Conservation (phyloP, 2,888 invertebrate genomes). For the Sarcophaga variegata region DNA sequence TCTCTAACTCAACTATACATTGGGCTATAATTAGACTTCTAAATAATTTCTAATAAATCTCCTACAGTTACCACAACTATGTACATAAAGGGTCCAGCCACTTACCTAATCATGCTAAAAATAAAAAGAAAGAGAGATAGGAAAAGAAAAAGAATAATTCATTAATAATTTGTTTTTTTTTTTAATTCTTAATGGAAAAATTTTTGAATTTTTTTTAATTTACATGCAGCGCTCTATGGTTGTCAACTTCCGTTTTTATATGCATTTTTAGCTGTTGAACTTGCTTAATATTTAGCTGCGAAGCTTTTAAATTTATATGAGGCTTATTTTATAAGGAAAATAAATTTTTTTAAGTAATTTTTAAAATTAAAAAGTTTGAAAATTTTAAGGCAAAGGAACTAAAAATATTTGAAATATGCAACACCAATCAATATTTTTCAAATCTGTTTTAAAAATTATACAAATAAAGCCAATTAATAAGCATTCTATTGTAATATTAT, state of each 20-base stretch:
- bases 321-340: too few species aligned
- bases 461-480: too few species aligned
- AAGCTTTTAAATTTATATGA: too few species aligned
- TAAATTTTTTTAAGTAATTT: background rate
- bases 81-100: constrained; percentile 8
- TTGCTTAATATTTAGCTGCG: too few species aligned
- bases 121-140: constrained; percentile 36
- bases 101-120: constrained; percentile 56
- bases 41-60: background rate
- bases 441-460: too few species aligned
- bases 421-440: too few species aligned
- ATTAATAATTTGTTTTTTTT: background rate
- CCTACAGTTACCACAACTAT: background rate
- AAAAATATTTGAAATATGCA: too few species aligned
- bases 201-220: background rate
- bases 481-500: too few species aligned
- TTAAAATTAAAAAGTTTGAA: background rate
- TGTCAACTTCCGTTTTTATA: too few species aligned
- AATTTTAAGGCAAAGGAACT: background rate
- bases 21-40: too few species aligned
- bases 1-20: too few species aligned
- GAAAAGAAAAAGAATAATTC: background rate
- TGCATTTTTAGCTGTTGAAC: too few species aligned
- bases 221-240: background rate
- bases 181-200: background rate